Percentiles rank a stretch among this genome's conserved stretches.
phyloP scores from a whole-genome alignment of 2,797 vertebrate genomes.

The Pogonophryne albipinna region DNA sequence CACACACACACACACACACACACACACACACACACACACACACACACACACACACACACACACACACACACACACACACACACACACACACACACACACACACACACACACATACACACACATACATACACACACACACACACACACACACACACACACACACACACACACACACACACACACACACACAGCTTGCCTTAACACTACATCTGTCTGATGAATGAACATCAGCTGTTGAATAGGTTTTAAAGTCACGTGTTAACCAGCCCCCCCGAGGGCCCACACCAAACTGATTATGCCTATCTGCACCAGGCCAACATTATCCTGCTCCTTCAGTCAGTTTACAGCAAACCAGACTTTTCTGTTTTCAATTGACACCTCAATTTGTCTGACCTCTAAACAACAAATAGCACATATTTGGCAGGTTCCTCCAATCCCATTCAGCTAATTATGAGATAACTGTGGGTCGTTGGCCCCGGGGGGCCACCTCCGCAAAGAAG shows the following conservation, averaged over 20 bases:
- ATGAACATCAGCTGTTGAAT: constrained; percentile 60
- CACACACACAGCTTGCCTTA: not conserved
- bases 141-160: not conserved
- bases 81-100: constrained; percentile 6
- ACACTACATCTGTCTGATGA: constrained; percentile 48
- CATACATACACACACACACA: not conserved
- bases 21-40: constrained; percentile 9
- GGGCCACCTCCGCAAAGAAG: constrained; percentile 49
- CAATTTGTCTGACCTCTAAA: constrained; percentile 63
- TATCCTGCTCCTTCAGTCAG: constrained; percentile 52
- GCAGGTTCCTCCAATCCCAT: constrained; percentile 42
- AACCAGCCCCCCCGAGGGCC: constrained; percentile 33
- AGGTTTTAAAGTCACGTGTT: constrained; percentile 42
- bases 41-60: constrained; percentile 8
- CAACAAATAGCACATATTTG: constrained; percentile 67
- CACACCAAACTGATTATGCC: constrained; percentile 55
- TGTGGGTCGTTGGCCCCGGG: constrained; percentile 55
- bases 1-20: constrained; percentile 20
- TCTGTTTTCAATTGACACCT: constrained; percentile 66
- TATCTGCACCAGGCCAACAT: constrained; percentile 37
- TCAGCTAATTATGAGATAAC: constrained; percentile 68
- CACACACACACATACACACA: constrained; percentile 16
- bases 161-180: not conserved
- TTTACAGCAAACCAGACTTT: constrained; percentile 52
- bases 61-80: not conserved